Conservation (phyloP, 2,113 vertebrate species). For the Centrocercus urophasianus region DNA sequence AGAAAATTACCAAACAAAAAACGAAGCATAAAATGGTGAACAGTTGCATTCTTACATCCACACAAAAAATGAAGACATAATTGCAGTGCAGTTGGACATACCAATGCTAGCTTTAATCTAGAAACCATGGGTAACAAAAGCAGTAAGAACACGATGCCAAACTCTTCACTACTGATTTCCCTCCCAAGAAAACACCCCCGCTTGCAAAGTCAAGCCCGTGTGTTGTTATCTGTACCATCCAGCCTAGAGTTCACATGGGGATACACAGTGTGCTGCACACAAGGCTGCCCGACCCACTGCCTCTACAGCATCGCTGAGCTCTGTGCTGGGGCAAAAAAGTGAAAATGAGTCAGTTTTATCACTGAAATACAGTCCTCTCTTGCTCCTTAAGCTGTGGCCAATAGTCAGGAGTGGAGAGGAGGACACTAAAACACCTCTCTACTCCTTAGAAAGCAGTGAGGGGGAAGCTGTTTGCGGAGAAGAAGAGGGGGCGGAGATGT, state of each 20-base stretch:
- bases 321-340: neutral
- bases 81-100: neutral
- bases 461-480: neutral
- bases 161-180: neutral
- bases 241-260: neutral
- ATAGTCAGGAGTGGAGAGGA: neutral
- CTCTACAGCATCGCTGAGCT: neutral
- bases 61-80: conserved; percentile 20
- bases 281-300: neutral
- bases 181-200: neutral
- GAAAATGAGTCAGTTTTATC: neutral
- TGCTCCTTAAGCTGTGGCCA: neutral
- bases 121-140: neutral
- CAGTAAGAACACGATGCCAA: neutral
- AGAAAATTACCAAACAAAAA: conserved; percentile 33
- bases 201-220: neutral
- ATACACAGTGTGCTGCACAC: neutral
- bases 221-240: rapidly evolving
- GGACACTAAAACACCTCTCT: neutral
- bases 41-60: neutral
- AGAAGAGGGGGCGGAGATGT: neutral
- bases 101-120: neutral
- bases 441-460: neutral
- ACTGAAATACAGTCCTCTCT: neutral
- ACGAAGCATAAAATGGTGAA: neutral